Evolutionary conservation across 2,113 vertebrate genomes (phyloP).

Genomic region (Callopanchax toddi): DNA sequence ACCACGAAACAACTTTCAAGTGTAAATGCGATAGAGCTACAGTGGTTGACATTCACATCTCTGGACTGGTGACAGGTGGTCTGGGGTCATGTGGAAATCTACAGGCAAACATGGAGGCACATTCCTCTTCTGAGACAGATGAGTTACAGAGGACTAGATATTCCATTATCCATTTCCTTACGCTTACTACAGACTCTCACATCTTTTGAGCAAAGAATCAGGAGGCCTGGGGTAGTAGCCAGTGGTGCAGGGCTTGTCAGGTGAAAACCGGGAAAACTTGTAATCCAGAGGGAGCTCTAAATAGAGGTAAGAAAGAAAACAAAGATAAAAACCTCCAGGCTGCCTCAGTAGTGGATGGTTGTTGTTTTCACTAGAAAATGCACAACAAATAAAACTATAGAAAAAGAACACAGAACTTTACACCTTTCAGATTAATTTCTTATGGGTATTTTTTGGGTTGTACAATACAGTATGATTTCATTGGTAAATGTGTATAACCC

Average conservation of each 20-base stretch:
- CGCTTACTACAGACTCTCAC: slow-evolving; percentile 66
- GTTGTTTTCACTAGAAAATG: no score
- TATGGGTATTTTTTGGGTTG: no score
- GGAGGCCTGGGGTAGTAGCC: slow-evolving; percentile 95
- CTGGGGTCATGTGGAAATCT: slow-evolving; percentile 39
- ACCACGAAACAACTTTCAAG: slow-evolving; percentile 64
- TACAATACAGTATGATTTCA: no score
- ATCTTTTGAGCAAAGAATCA: slow-evolving; percentile 81
- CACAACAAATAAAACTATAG: no score
- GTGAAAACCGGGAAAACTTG: slow-evolving; percentile 90
- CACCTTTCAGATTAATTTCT: no score
- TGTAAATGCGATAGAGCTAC: slow-evolving; percentile 51
- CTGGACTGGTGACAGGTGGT: slow-evolving; percentile 49
- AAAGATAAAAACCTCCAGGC: no score
- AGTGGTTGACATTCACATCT: slow-evolving; percentile 77
- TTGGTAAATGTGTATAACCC: no score
- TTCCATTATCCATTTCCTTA: background rate
- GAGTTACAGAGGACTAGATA: slow-evolving; percentile 39
- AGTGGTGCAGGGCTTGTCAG: slow-evolving; percentile 83
- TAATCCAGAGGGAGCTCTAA: slow-evolving; percentile 94
- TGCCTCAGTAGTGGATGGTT: no score
- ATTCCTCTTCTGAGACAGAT: slow-evolving; percentile 65
- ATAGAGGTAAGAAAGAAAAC: slow-evolving; percentile 11
- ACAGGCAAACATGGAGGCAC: slow-evolving; percentile 61
- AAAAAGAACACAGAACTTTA: no score